A percentile compares a stretch with the other conserved stretches of the same genome.
These are phyloP conservation scores for Pyrocephalus nanus DNA, from an alignment of 2,797 vertebrate species.

Conservation along the genomic window DNA sequence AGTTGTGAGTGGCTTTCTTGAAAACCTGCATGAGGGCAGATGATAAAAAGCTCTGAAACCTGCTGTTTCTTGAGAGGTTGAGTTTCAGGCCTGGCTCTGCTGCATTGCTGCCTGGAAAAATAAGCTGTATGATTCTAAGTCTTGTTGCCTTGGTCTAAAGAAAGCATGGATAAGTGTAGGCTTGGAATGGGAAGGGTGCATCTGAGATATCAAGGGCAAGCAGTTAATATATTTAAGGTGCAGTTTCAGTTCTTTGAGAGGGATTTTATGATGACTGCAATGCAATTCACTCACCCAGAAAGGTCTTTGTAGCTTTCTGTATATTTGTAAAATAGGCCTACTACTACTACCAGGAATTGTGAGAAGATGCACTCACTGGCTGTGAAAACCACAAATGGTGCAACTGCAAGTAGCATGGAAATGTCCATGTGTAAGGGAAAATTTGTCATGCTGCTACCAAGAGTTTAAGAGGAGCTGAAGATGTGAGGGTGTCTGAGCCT, in stretches of 20 bases:
- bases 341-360: not conserved
- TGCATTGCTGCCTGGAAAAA: not conserved
- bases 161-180: not conserved
- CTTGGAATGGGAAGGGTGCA: not conserved
- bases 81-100: not conserved
- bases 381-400: not conserved
- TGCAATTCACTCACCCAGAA: not conserved
- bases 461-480: not conserved
- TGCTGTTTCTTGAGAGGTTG: not conserved
- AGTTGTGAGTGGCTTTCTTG: not conserved
- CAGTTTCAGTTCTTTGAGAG: not conserved
- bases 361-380: not conserved
- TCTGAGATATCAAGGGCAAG: not conserved
- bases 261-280: not conserved
- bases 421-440: not conserved
- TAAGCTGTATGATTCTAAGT: not conserved
- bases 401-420: accelerated
- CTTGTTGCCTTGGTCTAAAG: not conserved
- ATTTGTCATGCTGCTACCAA: not conserved
- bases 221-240: not conserved
- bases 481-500: not conserved
- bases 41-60: not conserved
- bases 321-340: not conserved
- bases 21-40: not conserved
- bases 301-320: not conserved